These are phyloP conservation scores for Penaeus indicus DNA, from an alignment of 1,140 invertebrate species.

Conservation along the genomic window DNA sequence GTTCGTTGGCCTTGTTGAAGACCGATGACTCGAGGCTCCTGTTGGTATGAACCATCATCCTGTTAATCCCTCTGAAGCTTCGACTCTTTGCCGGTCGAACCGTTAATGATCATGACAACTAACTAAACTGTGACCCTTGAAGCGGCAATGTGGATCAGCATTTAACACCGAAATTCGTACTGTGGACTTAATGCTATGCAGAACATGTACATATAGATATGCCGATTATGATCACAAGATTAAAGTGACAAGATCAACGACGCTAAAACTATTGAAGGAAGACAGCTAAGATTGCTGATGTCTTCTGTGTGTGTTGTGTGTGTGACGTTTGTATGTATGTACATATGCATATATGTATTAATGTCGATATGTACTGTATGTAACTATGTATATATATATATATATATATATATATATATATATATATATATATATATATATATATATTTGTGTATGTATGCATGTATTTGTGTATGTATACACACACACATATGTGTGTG, in stretches of 20 bases:
- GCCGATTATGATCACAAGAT: neutral
- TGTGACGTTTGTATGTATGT: too few relatives aligned
- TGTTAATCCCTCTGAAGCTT: neutral
- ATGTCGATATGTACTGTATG: neutral
- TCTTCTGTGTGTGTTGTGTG: neutral
- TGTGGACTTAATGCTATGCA: too few relatives aligned
- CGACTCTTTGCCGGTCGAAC: neutral
- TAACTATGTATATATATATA: neutral
- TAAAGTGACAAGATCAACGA: neutral
- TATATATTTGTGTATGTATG: too few relatives aligned
- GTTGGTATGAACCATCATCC: slow-evolving; percentile 64
- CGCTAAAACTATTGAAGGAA: neutral
- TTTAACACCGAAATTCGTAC: too few relatives aligned
- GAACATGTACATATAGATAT: too few relatives aligned
- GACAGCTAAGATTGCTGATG: neutral
- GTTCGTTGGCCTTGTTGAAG: slow-evolving; percentile 93
- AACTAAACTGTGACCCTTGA: too few relatives aligned
- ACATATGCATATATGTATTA: neutral
- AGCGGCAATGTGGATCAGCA: too few relatives aligned
- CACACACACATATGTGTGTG: too few relatives aligned
- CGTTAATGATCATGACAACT: neutral
- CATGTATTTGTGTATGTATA: too few relatives aligned
- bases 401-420: neutral
- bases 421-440: neutral
- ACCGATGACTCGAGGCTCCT: slow-evolving; percentile 86